A percentile compares a stretch with the other conserved stretches of the same genome.
phyloP scores from a whole-genome alignment of 1,140 invertebrate genomes.

The Drosophila kepulauana region DNA sequence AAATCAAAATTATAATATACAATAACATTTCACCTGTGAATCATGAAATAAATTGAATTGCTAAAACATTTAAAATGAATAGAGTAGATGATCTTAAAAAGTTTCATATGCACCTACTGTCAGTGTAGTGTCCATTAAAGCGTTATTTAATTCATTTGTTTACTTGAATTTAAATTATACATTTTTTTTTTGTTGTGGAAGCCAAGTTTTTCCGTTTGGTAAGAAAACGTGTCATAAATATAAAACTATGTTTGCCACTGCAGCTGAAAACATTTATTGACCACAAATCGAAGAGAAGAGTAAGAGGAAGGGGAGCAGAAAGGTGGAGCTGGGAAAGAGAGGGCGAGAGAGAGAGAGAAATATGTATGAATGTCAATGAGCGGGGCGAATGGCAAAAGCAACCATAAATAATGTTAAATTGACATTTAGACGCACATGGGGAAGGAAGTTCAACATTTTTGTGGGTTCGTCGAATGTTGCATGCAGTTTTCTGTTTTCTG shows the following conservation, averaged over 20 bases:
- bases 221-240: neutral
- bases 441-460: slow-evolving; percentile 53
- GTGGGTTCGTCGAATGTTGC: slow-evolving; percentile 38
- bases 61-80: no score
- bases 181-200: neutral
- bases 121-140: no score
- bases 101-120: no score
- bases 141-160: no score
- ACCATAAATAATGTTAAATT: slow-evolving; percentile 73
- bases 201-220: neutral
- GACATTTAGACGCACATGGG: slow-evolving; percentile 49
- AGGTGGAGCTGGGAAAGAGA: neutral
- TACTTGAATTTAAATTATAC: neutral
- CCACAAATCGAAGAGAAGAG: slow-evolving; percentile 5
- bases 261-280: neutral
- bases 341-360: neutral
- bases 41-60: no score
- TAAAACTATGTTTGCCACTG: neutral
- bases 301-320: neutral
- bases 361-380: slow-evolving; percentile 21
- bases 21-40: no score
- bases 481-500: slow-evolving; percentile 26
- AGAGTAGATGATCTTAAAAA: no score
- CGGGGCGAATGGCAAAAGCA: slow-evolving; percentile 32
- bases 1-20: no score